Percentiles rank a stretch among this genome's conserved stretches.
phyloP scores from a whole-genome alignment of 92 coral and sea anemone species.

The Palythoa heliodiscus region DNA sequence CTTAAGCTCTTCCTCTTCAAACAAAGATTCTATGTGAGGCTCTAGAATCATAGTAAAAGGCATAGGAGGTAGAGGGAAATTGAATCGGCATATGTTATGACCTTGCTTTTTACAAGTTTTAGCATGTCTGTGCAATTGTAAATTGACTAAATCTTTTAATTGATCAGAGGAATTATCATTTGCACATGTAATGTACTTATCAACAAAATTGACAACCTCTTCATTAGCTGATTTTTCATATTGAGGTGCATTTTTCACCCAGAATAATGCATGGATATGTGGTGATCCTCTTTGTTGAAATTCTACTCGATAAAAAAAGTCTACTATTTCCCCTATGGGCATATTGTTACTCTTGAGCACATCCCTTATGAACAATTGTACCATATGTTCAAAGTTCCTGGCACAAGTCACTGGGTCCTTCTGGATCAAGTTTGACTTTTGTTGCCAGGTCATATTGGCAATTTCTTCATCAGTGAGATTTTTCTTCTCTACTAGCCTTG shows the following conservation, averaged over 20 bases:
- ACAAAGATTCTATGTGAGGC: conserved; percentile 29
- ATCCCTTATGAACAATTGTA: background rate
- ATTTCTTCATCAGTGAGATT: background rate
- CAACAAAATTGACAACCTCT: conserved; percentile 55
- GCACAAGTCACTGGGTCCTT: no score
- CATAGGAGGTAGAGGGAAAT: conserved; percentile 60
- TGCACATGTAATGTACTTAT: conserved; percentile 47
- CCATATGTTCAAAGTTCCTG: background rate
- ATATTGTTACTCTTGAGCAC: background rate
- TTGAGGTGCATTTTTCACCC: background rate
- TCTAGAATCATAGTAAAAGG: conserved; percentile 48
- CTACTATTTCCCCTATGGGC: background rate
- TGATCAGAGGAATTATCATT: background rate
- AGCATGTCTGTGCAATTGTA: conserved; percentile 32
- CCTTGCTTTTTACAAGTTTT: conserved; percentile 61
- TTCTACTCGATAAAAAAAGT: background rate
- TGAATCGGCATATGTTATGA: conserved; percentile 54
- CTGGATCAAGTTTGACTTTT: background rate
- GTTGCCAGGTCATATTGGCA: background rate
- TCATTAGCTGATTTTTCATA: background rate
- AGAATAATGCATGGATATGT: background rate
- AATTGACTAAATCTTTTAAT: conserved; percentile 50
- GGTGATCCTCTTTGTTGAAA: background rate
- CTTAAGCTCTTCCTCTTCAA: conserved; percentile 40
- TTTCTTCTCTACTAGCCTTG: background rate